Base-by-base conservation (phyloP, 2,797 vertebrate species). In the Lepilemur ruficaudatus region DNA sequence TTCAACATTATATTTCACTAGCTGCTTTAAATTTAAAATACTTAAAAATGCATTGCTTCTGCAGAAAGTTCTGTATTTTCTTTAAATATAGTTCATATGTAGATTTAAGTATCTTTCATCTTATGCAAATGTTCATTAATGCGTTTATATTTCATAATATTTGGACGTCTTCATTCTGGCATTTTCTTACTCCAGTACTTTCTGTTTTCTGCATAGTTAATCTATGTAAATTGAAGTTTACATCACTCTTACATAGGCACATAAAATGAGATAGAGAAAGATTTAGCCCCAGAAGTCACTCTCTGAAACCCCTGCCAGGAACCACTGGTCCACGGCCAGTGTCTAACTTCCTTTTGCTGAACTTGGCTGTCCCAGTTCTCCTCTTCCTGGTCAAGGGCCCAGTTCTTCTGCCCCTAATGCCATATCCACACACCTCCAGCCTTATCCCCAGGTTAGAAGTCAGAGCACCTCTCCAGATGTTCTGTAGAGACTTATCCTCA, bases 131-230 rank as follows among this genome's bases (percentile, higher is more conserved):
- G 88, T 82, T 97, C 96, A 96, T 97, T 97, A 97, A 96, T 97
- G 90, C 75, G 28, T 94, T 97, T 92, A 75, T 91, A 96, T 94
- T 97, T 97, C 96, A 97, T 97, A 97, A 98, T 97, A 97, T 97
- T 97, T 98, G 93, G 97, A 97, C 96, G 90, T 83, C 79, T 96
- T 97, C 93, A 92, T 95, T 92, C 95, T 97, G 97, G 94, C 97
- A 96, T 96, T 97, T 97, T 96, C 94, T 97, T 96, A 94, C 93
- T 96, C 87, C 38, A 83, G 95, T 70, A 95, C 94, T 93, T 97
- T 97, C 88, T 96, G 95, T 97, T 96, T 97, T 94, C 92, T 86
- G 94, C 92, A 91, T 46, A 88, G 70, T 83, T 97, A 91, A 94
- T 97, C 79, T 94, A 95, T 95, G 94, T 92, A 97, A 95, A 97